Evolutionary conservation across 2,113 vertebrate genomes (phyloP), one percentile per base, ranked within the genome.

Genomic region (Notothenia rossii): DNA sequence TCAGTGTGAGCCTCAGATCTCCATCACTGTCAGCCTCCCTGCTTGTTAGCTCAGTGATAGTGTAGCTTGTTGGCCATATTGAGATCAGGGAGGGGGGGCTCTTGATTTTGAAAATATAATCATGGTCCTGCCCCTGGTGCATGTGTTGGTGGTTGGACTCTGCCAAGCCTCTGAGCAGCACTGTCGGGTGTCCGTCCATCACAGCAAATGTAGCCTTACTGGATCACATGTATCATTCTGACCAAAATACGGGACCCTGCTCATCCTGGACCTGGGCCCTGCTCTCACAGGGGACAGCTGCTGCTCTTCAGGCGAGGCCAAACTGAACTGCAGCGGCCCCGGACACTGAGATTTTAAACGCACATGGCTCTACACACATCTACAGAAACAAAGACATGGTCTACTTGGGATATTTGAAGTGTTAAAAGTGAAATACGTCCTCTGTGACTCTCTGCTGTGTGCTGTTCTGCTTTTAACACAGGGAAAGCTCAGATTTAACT

Each of bases 71-170:
- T 86, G 85, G 85, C 69, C 70, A 76, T 69, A 56, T 45, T 22
- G 69, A 75, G 70, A 50, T 65, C 72, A 48, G 25, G 12, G 33
- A 62, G 46, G 3, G 40, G 56, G 67, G 62, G 66, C n/a, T 72
- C 78, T 82, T 72, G 46, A 67, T 86, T 75, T 54, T 82, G 73
- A 75, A 90, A 86, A 90, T 86, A 73, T 83, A 86, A 88, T 92
- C 77, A 83, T 83, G 83, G n/a, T n/a, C n/a, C n/a, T n/a, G n/a
- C 72, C 75, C 70, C 65, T 74, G 46, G 72, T 71, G 54, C 67
- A 63, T 46, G 48, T 67, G n/a, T 66, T 49, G 25, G 62, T 43
- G 58, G 22, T 45, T 45, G 70, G 13, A 76, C 33, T 1, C 43
- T 78, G 76, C 67, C 75, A 61, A 73, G 43, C 77, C 82, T 85